Evolutionary conservation across 2,797 vertebrate species (phyloP).

Genomic region (Onychomys arenicola): DNA sequence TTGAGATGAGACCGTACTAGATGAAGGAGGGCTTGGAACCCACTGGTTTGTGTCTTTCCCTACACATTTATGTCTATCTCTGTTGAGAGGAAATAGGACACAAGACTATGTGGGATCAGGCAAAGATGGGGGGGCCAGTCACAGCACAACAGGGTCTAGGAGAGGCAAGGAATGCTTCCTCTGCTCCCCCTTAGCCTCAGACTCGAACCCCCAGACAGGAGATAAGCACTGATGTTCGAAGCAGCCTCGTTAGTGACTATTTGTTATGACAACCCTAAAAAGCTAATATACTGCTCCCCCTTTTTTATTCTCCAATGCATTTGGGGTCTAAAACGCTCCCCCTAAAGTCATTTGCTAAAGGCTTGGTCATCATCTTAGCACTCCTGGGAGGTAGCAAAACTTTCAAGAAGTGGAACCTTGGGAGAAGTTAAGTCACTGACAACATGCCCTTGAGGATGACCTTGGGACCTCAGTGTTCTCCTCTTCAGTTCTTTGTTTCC

Average conservation of each 20-base stretch:
- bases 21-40: neutral
- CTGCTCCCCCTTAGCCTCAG: neutral
- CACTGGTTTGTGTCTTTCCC: neutral
- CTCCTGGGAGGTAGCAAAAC: neutral
- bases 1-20: neutral
- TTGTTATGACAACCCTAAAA: neutral
- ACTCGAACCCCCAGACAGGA: neutral
- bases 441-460: neutral
- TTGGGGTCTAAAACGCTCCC: neutral
- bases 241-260: neutral
- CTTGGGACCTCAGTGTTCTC: neutral
- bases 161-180: neutral
- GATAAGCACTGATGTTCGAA: neutral
- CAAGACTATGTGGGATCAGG: neutral
- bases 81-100: neutral
- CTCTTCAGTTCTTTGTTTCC: neutral
- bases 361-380: neutral
- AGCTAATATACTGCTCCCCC: neutral
- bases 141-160: neutral
- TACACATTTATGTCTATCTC: neutral
- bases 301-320: neutral
- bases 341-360: neutral
- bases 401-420: neutral
- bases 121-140: rapidly evolving
- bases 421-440: neutral